A percentile compares a stretch with the other conserved stretches of the same genome.
phyloP scores from a whole-genome alignment of 1,140 invertebrate species.

The Pseudomyrmex gracilis region DNA sequence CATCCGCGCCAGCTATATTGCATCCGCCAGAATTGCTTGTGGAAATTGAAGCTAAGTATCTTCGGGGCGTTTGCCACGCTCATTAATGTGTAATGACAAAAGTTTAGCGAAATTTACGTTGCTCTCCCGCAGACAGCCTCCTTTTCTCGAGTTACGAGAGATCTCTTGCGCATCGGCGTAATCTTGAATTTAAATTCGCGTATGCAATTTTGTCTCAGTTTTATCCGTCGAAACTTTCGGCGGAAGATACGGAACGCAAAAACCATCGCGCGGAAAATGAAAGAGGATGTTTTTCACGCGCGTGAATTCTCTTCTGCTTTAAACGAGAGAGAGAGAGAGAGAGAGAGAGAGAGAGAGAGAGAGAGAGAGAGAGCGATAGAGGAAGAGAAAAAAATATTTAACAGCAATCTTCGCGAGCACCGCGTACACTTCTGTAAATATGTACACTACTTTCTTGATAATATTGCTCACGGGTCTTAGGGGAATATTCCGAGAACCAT shows the following conservation, averaged over 20 bases:
- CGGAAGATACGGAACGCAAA: too few species aligned
- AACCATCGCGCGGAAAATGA: too few species aligned
- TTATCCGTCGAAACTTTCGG: conserved; percentile 20
- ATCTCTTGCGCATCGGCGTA: background rate
- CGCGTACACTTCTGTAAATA: background rate
- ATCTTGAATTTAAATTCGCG: background rate
- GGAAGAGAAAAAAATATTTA: background rate
- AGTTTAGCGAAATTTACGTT: conserved; percentile 15
- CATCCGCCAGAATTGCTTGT: background rate
- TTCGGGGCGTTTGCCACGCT: background rate
- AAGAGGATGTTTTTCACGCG: background rate
- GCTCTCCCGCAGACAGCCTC: background rate
- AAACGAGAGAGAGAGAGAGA: too few species aligned
- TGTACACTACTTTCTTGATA: background rate
- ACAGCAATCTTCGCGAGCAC: background rate
- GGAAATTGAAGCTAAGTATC: conserved; percentile 8
- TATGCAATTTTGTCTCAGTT: conserved; percentile 10
- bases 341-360: background rate
- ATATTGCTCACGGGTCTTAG: background rate
- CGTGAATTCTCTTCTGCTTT: background rate
- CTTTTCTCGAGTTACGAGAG: background rate
- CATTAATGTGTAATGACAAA: conserved; percentile 20
- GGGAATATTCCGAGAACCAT: background rate
- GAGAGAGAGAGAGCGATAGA: background rate
- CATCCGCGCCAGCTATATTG: too few species aligned